phyloP scores from a whole-genome alignment of 2,113 vertebrate species.

The Charadrius vociferus region DNA sequence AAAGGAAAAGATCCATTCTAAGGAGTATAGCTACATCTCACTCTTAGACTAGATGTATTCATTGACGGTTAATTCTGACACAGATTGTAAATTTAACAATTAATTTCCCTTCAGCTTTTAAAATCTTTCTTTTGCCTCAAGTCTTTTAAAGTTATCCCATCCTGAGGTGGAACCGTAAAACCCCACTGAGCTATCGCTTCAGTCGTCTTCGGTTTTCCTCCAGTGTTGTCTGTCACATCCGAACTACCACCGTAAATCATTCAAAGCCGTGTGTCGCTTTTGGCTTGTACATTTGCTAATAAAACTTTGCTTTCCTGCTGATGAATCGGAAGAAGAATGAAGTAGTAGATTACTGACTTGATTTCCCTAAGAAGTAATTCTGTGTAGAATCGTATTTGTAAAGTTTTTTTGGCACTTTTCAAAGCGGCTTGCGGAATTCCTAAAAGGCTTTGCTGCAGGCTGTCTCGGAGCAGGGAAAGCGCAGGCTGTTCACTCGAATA shows the following conservation, averaged over 20 bases:
- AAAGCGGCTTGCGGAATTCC: neutral
- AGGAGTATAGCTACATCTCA: neutral
- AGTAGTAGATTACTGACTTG: neutral
- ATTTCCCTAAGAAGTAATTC: neutral
- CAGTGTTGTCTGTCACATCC: neutral
- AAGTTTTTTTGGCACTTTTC: neutral
- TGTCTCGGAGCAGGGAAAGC: neutral
- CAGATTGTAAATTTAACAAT: neutral
- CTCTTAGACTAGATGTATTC: neutral
- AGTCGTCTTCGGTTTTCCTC: neutral
- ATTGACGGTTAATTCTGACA: neutral
- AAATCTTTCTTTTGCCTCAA: neutral
- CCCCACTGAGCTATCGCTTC: neutral
- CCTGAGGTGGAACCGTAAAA: neutral
- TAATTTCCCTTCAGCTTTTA: neutral
- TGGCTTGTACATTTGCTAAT: neutral
- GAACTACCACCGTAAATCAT: neutral
- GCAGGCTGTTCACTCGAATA: neutral
- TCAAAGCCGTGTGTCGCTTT: neutral
- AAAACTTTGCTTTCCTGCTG: neutral
- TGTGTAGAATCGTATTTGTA: neutral
- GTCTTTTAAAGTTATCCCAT: neutral
- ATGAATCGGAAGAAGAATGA: neutral
- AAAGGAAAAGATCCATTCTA: neutral
- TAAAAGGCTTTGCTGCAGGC: neutral